Conservation (phyloP, 1,140 invertebrate genomes). For the Drosophila mayri region DNA sequence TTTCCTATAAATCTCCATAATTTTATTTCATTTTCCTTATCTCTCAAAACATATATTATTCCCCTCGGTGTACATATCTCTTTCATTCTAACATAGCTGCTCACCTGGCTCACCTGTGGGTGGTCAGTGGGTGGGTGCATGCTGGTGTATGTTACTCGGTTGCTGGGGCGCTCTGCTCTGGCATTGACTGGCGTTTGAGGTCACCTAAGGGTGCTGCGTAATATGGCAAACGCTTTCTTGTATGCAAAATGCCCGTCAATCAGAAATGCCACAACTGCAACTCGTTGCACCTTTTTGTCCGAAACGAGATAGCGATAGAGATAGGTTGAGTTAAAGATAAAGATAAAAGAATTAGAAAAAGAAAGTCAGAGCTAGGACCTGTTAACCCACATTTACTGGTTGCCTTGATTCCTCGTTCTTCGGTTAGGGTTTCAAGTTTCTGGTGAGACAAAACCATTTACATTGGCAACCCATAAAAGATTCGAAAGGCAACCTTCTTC, state of each 20-base stretch:
- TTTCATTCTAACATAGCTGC: constrained; percentile 1
- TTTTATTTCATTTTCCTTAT: background rate
- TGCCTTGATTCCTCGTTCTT: constrained; percentile 1
- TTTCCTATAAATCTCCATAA: background rate
- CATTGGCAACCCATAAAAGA: constrained; percentile 46
- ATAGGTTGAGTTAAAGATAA: no score
- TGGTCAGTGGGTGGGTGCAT: background rate
- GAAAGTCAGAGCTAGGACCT: constrained; percentile 9
- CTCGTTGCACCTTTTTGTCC: constrained; percentile 13
- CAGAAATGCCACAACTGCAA: constrained; percentile 52
- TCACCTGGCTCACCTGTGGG: constrained; percentile 7
- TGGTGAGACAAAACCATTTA: constrained; percentile 36
- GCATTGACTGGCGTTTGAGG: constrained; percentile 50
- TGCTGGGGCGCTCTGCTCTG: constrained; percentile 8
- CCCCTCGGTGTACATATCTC: constrained; percentile 2
- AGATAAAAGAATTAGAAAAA: background rate
- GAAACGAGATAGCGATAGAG: background rate
- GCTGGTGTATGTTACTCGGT: background rate
- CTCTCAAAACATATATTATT: background rate
- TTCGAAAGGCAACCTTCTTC: constrained; percentile 17
- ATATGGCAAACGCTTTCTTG: background rate
- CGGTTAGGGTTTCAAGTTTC: background rate
- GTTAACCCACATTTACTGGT: constrained; percentile 33
- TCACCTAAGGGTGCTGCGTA: constrained; percentile 31
- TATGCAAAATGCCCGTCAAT: constrained; percentile 45